Evolutionary conservation across 2,113 vertebrate genomes (phyloP).

Genomic region (Zosterops lateralis): DNA sequence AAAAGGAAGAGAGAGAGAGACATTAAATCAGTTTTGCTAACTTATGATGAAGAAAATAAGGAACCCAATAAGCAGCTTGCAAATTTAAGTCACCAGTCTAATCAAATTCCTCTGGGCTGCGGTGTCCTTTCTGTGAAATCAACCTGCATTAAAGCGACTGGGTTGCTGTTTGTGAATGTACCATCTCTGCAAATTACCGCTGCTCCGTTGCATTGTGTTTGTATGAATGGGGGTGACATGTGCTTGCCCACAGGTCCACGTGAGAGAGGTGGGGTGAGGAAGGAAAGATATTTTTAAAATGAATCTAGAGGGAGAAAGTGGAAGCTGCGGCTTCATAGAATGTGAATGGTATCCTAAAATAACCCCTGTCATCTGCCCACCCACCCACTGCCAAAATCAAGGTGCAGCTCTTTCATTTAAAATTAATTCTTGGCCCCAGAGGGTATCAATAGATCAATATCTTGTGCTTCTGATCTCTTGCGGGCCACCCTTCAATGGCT

Average conservation of each 20-base stretch:
- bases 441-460: slow-evolving; percentile 70
- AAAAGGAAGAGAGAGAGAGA: background rate
- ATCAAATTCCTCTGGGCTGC: slow-evolving; percentile 61
- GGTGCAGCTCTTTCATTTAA: slow-evolving; percentile 56
- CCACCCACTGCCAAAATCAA: slow-evolving; percentile 20
- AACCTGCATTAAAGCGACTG: slow-evolving; percentile 44
- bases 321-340: slow-evolving; percentile 46
- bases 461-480: slow-evolving; percentile 50
- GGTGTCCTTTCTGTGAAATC: slow-evolving; percentile 64
- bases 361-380: slow-evolving; percentile 42
- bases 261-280: slow-evolving; percentile 73
- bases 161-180: slow-evolving; percentile 74
- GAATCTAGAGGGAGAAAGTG: slow-evolving; percentile 67
- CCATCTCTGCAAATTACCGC: slow-evolving; percentile 71
- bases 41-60: background rate
- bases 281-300: slow-evolving; percentile 62
- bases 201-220: slow-evolving; percentile 69
- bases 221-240: slow-evolving; percentile 81
- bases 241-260: slow-evolving; percentile 78
- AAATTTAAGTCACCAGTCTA: slow-evolving; percentile 38
- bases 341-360: slow-evolving; percentile 70
- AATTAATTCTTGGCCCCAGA: slow-evolving; percentile 62
- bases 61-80: slow-evolving; percentile 24
- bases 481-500: slow-evolving; percentile 68
- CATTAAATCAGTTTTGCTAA: background rate